Percentiles rank a stretch among this genome's conserved stretches.
phyloP scores from a whole-genome alignment of 2,113 vertebrate species.

The Pseudorasbora parva region DNA sequence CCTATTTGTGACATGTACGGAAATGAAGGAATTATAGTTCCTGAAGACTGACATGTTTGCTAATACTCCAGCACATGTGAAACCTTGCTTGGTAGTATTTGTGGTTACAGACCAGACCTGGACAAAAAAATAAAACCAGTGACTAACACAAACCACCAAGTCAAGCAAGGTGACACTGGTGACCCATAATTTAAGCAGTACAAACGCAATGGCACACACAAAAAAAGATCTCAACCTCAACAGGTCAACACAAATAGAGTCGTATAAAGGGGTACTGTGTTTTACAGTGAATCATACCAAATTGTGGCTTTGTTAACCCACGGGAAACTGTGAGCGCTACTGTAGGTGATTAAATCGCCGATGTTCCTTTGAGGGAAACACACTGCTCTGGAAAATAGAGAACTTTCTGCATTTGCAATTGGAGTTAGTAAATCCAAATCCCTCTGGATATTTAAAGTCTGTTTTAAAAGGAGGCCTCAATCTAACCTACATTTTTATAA shows the following conservation, averaged over 20 bases:
- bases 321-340: slow-evolving; percentile 59
- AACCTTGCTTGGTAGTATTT: slow-evolving; percentile 40
- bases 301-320: slow-evolving; percentile 54
- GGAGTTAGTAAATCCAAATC: slow-evolving; percentile 33
- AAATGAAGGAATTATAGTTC: slow-evolving; percentile 2
- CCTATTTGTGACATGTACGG: neutral
- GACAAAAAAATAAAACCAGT: slow-evolving; percentile 13
- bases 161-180: slow-evolving; percentile 29
- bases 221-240: slow-evolving; percentile 38
- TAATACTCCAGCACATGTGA: slow-evolving; percentile 45
- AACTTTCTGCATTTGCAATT: slow-evolving; percentile 55
- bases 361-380: slow-evolving; percentile 56
- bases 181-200: slow-evolving; percentile 31
- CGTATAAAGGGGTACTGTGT: slow-evolving; percentile 45
- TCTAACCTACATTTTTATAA: slow-evolving; percentile 43
- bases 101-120: slow-evolving; percentile 35
- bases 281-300: slow-evolving; percentile 56
- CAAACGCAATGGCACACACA: slow-evolving; percentile 41
- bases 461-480: slow-evolving; percentile 43
- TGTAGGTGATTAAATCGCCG: slow-evolving; percentile 54
- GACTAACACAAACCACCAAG: slow-evolving; percentile 37
- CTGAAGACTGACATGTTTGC: slow-evolving; percentile 36
- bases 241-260: slow-evolving; percentile 43
- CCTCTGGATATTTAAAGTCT: slow-evolving; percentile 31
- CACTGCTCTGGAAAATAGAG: slow-evolving; percentile 41